phyloP scores from a whole-genome alignment of 2,888 invertebrate genomes.

The Athripsodes cinereus region DNA sequence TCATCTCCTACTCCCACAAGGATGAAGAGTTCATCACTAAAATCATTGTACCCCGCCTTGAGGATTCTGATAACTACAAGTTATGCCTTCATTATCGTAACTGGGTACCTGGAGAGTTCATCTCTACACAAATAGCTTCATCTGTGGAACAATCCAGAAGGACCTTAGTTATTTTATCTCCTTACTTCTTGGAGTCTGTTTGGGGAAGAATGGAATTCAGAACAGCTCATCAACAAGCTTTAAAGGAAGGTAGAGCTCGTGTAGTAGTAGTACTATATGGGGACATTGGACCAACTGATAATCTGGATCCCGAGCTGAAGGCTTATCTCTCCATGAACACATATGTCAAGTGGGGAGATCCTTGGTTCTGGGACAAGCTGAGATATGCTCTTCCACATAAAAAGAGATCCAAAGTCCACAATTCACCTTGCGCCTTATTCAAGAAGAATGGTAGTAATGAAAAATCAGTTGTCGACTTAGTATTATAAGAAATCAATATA shows the following conservation, averaged over 20 bases:
- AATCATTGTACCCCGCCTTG: constrained; percentile 59
- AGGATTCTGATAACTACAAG: constrained; percentile 57
- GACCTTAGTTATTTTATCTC: constrained; percentile 63
- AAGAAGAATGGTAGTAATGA: constrained; percentile 27
- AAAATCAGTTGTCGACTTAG: too few species aligned
- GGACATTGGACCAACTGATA: constrained; percentile 55
- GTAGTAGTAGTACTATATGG: constrained; percentile 70
- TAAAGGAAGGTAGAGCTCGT: constrained; percentile 60
- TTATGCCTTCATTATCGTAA: constrained; percentile 69
- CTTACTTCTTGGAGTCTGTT: constrained; percentile 66
- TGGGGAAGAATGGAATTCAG: constrained; percentile 75
- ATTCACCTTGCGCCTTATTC: constrained; percentile 12
- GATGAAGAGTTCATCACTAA: constrained; percentile 66
- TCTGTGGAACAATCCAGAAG: constrained; percentile 66
- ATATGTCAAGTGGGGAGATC: constrained; percentile 75
- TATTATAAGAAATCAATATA: too few species aligned
- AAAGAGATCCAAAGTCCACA: constrained; percentile 29
- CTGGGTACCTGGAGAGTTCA: constrained; percentile 68
- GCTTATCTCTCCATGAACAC: constrained; percentile 70
- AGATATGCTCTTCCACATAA: constrained; percentile 66
- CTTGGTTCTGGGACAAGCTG: constrained; percentile 77
- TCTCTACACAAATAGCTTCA: constrained; percentile 62
- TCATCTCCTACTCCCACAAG: constrained; percentile 72
- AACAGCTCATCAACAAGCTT: constrained; percentile 64
- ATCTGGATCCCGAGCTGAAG: constrained; percentile 62